These are phyloP conservation scores for Idaea straminata DNA, from an alignment of 2,888 invertebrate genomes.

Conservation along the genomic window DNA sequence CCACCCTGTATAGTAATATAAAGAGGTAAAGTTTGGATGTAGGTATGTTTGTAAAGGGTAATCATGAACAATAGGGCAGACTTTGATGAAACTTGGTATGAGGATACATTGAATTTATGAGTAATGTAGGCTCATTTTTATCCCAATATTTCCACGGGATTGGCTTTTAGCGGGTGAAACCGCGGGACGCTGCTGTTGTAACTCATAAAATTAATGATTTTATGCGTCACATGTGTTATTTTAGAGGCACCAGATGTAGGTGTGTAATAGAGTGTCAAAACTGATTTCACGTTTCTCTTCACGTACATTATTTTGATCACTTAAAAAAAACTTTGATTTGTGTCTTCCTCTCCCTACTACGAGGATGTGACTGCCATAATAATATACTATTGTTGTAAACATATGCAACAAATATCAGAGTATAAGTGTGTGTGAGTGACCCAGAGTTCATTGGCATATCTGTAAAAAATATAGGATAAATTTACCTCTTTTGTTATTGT, in stretches of 20 bases:
- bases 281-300: constrained; percentile 16
- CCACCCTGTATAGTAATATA: too few species aligned
- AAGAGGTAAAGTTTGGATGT: too few species aligned
- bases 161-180: neutral
- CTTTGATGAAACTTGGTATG: too few species aligned
- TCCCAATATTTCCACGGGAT: too few species aligned
- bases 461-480: too few species aligned
- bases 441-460: too few species aligned
- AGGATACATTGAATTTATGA: too few species aligned
- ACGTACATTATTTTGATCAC: constrained; percentile 13
- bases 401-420: neutral
- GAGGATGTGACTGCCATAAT: constrained; percentile 6
- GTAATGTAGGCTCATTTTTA: too few species aligned
- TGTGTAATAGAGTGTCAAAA: constrained; percentile 5
- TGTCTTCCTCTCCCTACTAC: constrained; percentile 25
- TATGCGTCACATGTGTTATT: neutral
- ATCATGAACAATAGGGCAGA: too few species aligned
- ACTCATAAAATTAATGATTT: neutral
- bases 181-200: neutral
- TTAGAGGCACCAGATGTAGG: neutral
- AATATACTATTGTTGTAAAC: neutral
- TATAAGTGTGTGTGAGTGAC: too few species aligned
- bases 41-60: too few species aligned
- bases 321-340: constrained; percentile 26
- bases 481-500: too few species aligned